Conservation (phyloP, 2,888 invertebrate genomes). For the Ennomos erosarius region DNA sequence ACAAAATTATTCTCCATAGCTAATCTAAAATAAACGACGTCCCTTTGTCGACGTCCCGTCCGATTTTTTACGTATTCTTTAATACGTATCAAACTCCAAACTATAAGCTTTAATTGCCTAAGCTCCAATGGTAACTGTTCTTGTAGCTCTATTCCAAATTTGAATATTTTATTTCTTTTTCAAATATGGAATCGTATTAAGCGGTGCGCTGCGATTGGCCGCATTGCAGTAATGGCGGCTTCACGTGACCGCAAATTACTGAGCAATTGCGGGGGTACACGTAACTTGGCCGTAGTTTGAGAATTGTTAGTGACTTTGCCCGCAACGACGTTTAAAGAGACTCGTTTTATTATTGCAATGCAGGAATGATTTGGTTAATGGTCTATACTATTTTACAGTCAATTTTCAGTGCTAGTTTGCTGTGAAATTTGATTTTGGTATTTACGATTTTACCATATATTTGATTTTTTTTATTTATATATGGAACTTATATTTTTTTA, state of each 20-base stretch:
- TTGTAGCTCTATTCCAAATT: constrained; percentile 53
- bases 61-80: no score
- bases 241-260: constrained; percentile 83
- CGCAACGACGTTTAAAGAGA: constrained; percentile 13
- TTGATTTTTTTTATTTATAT: no score
- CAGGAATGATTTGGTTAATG: constrained; percentile 5
- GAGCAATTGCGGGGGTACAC: constrained; percentile 67
- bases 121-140: constrained; percentile 26
- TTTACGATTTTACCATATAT: background rate
- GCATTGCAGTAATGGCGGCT: constrained; percentile 72
- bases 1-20: no score
- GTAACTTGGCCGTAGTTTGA: constrained; percentile 45
- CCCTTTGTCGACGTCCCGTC: no score
- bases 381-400: background rate
- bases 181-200: constrained; percentile 78
- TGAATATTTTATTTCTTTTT: constrained; percentile 65
- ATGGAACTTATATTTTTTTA: no score
- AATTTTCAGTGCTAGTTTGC: background rate
- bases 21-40: no score
- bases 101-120: constrained; percentile 11
- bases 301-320: constrained; percentile 31
- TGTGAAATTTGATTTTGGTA: no score
- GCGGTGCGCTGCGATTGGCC: constrained; percentile 73
- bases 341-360: constrained; percentile 20
- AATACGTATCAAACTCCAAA: background rate